phyloP scores from a whole-genome alignment of 2,888 invertebrate genomes.

The Proisotoma minuta region DNA sequence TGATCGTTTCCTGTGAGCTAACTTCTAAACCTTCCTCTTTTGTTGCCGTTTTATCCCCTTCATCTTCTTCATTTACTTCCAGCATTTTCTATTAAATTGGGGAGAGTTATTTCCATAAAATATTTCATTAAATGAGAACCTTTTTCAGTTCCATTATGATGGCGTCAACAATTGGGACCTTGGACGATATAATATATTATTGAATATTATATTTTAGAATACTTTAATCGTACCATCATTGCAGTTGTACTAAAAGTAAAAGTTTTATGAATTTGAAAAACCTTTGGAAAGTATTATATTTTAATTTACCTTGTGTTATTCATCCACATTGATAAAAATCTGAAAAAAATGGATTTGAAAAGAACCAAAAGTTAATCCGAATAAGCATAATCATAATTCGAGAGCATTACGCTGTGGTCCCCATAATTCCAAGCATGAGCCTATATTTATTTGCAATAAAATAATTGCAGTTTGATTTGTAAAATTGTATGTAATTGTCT shows the following conservation, averaged over 20 bases:
- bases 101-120: not conserved
- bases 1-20: too few relatives aligned
- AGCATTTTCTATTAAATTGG: slow-evolving; percentile 25
- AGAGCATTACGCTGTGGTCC: slow-evolving; percentile 57
- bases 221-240: slow-evolving; percentile 30
- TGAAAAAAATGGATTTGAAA: too few relatives aligned
- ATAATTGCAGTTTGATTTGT: too few relatives aligned
- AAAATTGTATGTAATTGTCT: slow-evolving; percentile 11
- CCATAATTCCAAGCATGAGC: slow-evolving; percentile 76
- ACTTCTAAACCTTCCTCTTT: not conserved
- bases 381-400: too few relatives aligned
- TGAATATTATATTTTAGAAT: not conserved
- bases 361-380: too few relatives aligned
- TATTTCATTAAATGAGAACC: not conserved
- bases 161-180: slow-evolving; percentile 41
- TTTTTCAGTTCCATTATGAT: slow-evolving; percentile 37
- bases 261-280: not conserved
- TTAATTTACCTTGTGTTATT: slow-evolving; percentile 67
- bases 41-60: not conserved
- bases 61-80: slow-evolving; percentile 1
- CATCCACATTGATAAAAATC: slow-evolving; percentile 56
- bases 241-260: slow-evolving; percentile 29
- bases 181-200: not conserved
- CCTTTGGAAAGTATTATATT: not conserved
- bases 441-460: too few relatives aligned